A percentile compares a stretch with the other conserved stretches of the same genome.
Evolutionary conservation across 1,140 invertebrate species (phyloP).

Genomic region (Hesperophylax magnus): DNA sequence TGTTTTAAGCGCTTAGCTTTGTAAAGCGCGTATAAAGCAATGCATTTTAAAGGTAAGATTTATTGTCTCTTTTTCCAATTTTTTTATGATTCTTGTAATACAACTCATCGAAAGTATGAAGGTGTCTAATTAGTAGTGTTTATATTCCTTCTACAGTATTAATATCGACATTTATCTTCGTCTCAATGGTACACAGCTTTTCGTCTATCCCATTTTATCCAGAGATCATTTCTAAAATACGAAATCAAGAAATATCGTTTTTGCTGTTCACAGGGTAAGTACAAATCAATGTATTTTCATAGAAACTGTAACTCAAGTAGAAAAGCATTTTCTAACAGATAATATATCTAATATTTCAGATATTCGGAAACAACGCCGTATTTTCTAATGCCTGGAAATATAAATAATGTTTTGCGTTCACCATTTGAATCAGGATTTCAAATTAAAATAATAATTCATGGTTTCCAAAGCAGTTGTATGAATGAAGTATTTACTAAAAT

Average conservation of each 20-base stretch:
- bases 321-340: not conserved
- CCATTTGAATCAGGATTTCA: slow-evolving; percentile 36
- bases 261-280: not conserved
- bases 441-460: slow-evolving; percentile 51
- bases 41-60: too few relatives aligned
- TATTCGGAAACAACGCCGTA: not conserved
- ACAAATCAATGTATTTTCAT: not conserved
- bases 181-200: too few relatives aligned
- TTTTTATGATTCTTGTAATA: too few relatives aligned
- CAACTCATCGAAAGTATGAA: too few relatives aligned
- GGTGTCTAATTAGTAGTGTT: too few relatives aligned
- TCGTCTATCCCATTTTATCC: not conserved
- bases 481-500: slow-evolving; percentile 44
- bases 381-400: slow-evolving; percentile 22
- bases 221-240: not conserved
- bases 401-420: slow-evolving; percentile 10
- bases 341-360: not conserved
- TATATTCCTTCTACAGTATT: too few relatives aligned
- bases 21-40: too few relatives aligned
- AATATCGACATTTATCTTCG: too few relatives aligned
- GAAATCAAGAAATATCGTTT: not conserved
- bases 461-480: slow-evolving; percentile 49
- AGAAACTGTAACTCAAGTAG: too few relatives aligned
- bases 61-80: too few relatives aligned
- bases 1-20: too few relatives aligned